Conservation (phyloP, 2,113 vertebrate genomes). For the Caloenas nicobarica region DNA sequence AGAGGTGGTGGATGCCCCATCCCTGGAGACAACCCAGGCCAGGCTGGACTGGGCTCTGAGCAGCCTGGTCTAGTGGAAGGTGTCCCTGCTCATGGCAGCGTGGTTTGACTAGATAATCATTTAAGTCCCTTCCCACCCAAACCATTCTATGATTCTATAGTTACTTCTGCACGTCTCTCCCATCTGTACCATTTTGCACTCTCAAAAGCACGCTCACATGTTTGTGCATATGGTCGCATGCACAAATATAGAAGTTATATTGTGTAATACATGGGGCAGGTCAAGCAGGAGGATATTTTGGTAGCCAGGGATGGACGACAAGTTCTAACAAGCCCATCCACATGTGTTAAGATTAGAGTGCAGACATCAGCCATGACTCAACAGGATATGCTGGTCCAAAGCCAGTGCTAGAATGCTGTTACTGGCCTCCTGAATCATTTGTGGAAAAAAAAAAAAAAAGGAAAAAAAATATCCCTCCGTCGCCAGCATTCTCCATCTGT, state of each 20-base stretch:
- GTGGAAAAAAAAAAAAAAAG: slow-evolving; percentile 1
- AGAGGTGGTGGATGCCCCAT: too few species aligned
- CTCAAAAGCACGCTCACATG: not conserved
- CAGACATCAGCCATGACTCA: slow-evolving; percentile 73
- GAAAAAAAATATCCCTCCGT: not conserved
- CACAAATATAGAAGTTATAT: not conserved
- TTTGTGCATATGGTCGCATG: not conserved
- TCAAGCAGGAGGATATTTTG: slow-evolving; percentile 57
- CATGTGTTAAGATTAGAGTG: slow-evolving; percentile 70
- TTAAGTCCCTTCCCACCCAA: too few species aligned
- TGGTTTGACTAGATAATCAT: too few species aligned
- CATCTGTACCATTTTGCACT: not conserved
- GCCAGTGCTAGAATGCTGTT: slow-evolving; percentile 54
- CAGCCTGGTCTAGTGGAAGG: too few species aligned
- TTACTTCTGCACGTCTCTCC: not conserved
- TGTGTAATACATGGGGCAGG: not conserved
- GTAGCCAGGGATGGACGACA: slow-evolving; percentile 55
- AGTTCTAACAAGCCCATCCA: slow-evolving; percentile 67
- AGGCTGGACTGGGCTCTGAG: too few species aligned
- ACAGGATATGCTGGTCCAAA: slow-evolving; percentile 58
- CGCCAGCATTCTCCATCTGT: slow-evolving; percentile 51
- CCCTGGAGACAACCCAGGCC: too few species aligned
- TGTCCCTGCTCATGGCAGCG: too few species aligned
- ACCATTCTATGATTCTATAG: too few species aligned
- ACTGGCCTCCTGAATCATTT: slow-evolving; percentile 72